A percentile compares a stretch with the other conserved stretches of the same genome.
Evolutionary conservation across 2,888 invertebrate genomes (phyloP).

Genomic region (Cheilosia scutellata): DNA sequence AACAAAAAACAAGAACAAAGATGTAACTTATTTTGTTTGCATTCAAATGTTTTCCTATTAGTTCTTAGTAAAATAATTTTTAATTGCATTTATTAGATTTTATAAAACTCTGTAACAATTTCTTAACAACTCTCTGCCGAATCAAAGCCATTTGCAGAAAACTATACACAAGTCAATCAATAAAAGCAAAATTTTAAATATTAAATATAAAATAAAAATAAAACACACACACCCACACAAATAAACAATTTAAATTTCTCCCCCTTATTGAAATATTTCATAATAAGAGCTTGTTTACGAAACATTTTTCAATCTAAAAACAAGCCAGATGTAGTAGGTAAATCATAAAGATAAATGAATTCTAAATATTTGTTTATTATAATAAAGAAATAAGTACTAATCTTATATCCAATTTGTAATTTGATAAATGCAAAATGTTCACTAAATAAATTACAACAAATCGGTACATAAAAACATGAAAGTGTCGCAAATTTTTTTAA

Average conservation of each 20-base stretch:
- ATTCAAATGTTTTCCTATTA: constrained; percentile 74
- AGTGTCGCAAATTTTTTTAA: background rate
- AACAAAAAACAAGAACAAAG: background rate
- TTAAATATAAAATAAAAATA: constrained; percentile 15
- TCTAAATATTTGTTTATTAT: constrained; percentile 2
- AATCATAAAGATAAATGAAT: constrained; percentile 1
- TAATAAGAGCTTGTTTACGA: constrained; percentile 65
- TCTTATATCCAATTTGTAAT: constrained; percentile 34
- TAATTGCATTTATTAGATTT: constrained; percentile 74
- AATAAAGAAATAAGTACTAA: background rate
- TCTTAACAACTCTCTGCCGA: constrained; percentile 33
- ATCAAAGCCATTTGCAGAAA: constrained; percentile 49
- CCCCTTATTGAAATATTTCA: constrained; percentile 41
- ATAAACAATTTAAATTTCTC: constrained; percentile 8
- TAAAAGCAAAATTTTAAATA: constrained; percentile 41
- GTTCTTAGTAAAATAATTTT: constrained; percentile 71
- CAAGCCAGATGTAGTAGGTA: constrained; percentile 5
- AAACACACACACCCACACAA: constrained; percentile 1
- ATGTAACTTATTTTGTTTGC: constrained; percentile 39
- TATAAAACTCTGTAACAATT: constrained; percentile 49
- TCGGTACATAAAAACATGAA: constrained; percentile 33
- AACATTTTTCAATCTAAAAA: constrained; percentile 28
- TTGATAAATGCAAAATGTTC: constrained; percentile 45
- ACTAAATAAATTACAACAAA: constrained; percentile 36
- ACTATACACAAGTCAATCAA: constrained; percentile 62